Percentiles rank a stretch among this genome's conserved stretches.
Conservation (phyloP, 2,797 vertebrate genomes). For the Oreortyx pictus region DNA sequence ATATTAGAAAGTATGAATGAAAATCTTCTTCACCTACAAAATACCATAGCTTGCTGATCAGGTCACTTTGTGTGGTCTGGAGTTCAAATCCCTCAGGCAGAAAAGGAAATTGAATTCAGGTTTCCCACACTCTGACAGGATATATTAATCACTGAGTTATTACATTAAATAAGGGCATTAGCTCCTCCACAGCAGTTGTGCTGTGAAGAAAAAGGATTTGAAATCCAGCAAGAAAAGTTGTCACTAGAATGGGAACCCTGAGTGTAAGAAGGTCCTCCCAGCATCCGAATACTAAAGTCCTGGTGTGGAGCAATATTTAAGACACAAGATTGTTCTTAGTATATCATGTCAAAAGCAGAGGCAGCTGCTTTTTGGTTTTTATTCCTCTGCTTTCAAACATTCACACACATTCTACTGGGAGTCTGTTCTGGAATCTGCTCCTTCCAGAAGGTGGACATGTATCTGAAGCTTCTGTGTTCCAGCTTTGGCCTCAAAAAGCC, state of each 20-base stretch:
- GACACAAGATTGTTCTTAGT: not conserved
- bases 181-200: not conserved
- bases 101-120: constrained; percentile 56
- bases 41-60: not conserved
- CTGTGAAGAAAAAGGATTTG: constrained; percentile 7
- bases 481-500: not conserved
- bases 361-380: not conserved
- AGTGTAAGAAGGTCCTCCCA: not conserved
- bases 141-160: constrained; percentile 42
- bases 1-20: not conserved
- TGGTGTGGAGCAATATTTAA: not conserved
- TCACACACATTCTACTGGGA: not conserved
- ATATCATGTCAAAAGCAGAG: not conserved
- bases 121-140: constrained; percentile 58
- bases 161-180: constrained; percentile 54
- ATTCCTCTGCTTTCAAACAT: not conserved
- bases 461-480: not conserved
- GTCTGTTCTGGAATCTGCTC: not conserved
- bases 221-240: not conserved
- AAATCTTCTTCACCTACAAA: not conserved
- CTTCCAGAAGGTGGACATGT: not conserved
- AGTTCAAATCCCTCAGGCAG: constrained; percentile 54
- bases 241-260: not conserved
- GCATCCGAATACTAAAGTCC: not conserved
- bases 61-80: constrained; percentile 66